phyloP scores from a whole-genome alignment of 2,113 vertebrate species.

The Stegostoma tigrinum region DNA sequence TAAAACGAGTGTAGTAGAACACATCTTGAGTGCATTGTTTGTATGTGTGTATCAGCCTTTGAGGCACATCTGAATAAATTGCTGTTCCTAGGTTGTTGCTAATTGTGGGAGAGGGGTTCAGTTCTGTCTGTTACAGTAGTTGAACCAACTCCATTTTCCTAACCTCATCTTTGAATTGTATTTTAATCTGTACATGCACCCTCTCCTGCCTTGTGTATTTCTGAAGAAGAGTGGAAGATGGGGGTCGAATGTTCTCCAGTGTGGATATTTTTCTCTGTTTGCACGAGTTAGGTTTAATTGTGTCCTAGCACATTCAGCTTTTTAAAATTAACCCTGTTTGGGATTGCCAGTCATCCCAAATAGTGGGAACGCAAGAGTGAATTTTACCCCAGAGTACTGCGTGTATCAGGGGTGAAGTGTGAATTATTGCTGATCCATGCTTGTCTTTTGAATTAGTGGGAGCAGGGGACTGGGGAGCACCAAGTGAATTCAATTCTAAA shows the following conservation, averaged over 20 bases:
- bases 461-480: not conserved
- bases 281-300: not conserved
- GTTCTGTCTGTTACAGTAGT: not conserved
- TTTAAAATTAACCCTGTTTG: not conserved
- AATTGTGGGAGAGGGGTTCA: not conserved
- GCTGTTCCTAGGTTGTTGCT: not conserved
- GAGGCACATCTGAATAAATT: constrained; percentile 4
- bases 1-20: not conserved
- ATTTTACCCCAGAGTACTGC: not conserved
- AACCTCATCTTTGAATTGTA: not conserved
- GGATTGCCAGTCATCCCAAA: not conserved
- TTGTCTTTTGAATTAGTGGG: not conserved
- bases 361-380: not conserved
- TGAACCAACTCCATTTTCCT: not conserved
- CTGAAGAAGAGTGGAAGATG: not conserved
- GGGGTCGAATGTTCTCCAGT: not conserved
- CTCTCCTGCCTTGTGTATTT: not conserved
- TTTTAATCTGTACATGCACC: too few species aligned
- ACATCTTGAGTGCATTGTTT: not conserved
- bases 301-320: not conserved
- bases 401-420: not conserved
- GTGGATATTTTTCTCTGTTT: not conserved
- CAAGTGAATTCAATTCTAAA: not conserved
- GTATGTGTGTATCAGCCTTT: not conserved
- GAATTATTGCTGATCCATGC: not conserved